Base-by-base conservation (phyloP, 2,888 invertebrate genomes). In the Diaphora mendica region DNA sequence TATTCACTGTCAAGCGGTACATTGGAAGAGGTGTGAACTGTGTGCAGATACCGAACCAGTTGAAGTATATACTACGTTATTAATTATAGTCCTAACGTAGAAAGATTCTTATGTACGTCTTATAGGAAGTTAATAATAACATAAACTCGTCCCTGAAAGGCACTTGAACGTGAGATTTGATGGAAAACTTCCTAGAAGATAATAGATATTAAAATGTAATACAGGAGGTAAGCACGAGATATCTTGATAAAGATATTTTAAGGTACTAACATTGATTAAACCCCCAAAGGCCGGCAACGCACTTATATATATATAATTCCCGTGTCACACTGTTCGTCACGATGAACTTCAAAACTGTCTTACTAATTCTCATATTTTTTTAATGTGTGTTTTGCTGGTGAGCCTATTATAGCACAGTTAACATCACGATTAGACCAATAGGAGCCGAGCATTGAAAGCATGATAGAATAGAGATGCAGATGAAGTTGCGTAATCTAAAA, bases 1-100 rank as follows among this genome's bases (percentile, higher is more conserved):
- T 89, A 91, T 92, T 91, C 84, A 85, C 90, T 92, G 93, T 93
- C 90, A 91, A 87, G 88, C 85, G 86, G 85, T 87, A 87, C 89
- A 87, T 87, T 86, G 88, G 88, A 84, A 90, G 86, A 88, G 87
- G 88, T 88, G n/a, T n/a, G n/a, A n/a, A n/a, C n/a, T n/a, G n/a
- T n/a, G 83, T 83, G 86, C 86, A 86, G 87, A 89, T 88, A 87
- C 85, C 79, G 87, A 82, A 87, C 89, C 87, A 88, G 89, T 88
- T 90, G 90, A 91, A 88, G 89, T 89, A 85, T 80, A 82, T 74
- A 66, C 85, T 81, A 80, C 79, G 84, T 87, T 87, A 90, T 90
- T 91, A 90, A 90, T 91, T 89, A 88, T 83, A 84, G 77, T 75
- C 79, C 73, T 78, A 77, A 81, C 84, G 86, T 86, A 86, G 86